Percentiles rank a stretch among this genome's conserved stretches.
phyloP scores from a whole-genome alignment of 2,888 invertebrate genomes.

The Thecophora atra region DNA sequence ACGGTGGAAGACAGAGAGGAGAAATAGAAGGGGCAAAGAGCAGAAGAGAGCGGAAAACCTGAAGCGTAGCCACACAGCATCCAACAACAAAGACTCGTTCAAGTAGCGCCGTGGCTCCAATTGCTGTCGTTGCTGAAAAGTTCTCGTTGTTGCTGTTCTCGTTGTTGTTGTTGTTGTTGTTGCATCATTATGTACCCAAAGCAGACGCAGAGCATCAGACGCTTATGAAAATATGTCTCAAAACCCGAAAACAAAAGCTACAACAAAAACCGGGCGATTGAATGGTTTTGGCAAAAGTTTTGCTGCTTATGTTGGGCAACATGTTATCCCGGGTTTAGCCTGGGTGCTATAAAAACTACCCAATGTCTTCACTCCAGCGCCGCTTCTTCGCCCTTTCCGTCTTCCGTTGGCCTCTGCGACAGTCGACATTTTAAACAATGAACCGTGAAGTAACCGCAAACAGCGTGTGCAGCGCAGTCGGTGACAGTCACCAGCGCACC shows the following conservation, averaged over 20 bases:
- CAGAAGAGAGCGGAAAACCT: no score
- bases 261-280: not conserved
- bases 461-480: slow-evolving; percentile 1
- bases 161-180: slow-evolving; percentile 15
- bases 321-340: not conserved
- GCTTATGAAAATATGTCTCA: not conserved
- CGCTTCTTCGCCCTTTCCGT: not conserved
- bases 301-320: slow-evolving; percentile 15
- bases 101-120: not conserved
- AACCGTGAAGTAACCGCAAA: slow-evolving; percentile 20
- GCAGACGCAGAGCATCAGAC: not conserved
- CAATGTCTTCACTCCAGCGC: not conserved
- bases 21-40: no score
- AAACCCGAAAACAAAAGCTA: not conserved
- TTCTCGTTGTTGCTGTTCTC: not conserved
- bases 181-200: not conserved
- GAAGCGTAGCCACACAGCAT: no score
- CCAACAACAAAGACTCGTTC: no score
- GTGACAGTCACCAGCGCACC: not conserved
- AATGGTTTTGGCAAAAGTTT: slow-evolving; percentile 13
- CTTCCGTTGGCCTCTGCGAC: not conserved
- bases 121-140: slow-evolving; percentile 12
- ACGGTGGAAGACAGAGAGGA: no score
- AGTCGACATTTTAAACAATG: slow-evolving; percentile 15
- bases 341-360: not conserved